These are phyloP conservation scores for Lithophane semibrunnea DNA, from an alignment of 2,888 invertebrate species.

Conservation along the genomic window DNA sequence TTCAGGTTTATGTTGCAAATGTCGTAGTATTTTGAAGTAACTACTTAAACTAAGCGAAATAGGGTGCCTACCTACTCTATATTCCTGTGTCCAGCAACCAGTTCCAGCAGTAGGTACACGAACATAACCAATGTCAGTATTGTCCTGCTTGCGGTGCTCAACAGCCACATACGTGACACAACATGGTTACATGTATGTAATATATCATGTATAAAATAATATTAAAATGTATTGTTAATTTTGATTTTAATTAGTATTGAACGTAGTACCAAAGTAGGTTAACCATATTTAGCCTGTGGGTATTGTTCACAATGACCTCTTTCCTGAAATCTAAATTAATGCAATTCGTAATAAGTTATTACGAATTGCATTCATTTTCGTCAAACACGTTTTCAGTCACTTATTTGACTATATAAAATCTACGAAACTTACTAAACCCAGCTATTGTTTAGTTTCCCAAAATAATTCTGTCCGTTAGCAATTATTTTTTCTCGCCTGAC, in stretches of 20 bases:
- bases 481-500: background rate
- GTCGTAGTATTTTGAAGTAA: background rate
- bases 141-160: slow-evolving; percentile 14
- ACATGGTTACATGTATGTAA: too few species aligned
- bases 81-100: background rate
- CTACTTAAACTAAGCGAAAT: background rate
- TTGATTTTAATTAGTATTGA: background rate
- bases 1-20: background rate
- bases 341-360: background rate
- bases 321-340: background rate
- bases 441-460: slow-evolving; percentile 1
- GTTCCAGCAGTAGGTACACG: background rate
- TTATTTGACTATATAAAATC: background rate
- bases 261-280: background rate
- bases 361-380: too few species aligned
- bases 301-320: background rate
- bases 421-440: background rate
- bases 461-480: background rate
- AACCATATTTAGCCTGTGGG: background rate
- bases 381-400: too few species aligned
- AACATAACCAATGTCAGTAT: background rate
- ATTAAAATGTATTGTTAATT: background rate
- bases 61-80: background rate
- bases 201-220: background rate
- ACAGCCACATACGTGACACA: background rate